Base-by-base conservation (phyloP, 2,797 vertebrate species). In the Aplochiton taeniatus region DNA sequence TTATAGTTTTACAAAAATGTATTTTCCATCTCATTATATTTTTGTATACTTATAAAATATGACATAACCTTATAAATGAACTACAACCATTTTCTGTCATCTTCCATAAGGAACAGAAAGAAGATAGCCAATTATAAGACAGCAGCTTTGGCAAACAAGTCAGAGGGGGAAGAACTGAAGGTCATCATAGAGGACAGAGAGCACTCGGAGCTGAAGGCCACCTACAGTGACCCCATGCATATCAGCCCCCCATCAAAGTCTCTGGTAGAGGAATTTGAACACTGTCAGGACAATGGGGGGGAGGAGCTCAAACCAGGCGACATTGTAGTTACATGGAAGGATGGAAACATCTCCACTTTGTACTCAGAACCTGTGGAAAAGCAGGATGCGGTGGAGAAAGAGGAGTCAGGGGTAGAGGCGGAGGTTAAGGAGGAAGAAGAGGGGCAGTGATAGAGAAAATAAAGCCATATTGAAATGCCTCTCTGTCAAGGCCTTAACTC, bases 71-170 rank as follows among this genome's bases (percentile, higher is more conserved):
- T 2, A 31, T 3, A 2, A 31, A 31, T 31, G n/a, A 20, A 52
- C 43, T 16, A 48, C 47, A 20, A 58, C 45, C 10, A 18, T 17
- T 48, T 20, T 51, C 49, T 5, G 13, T 45, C 53, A 52, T 42
- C 57, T 48, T 66, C 42, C 44, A 54, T 16, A 86, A 98, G 97
- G 80, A 95, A 89, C 80, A 92, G 88, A 62, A 96, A 93, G 78
- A 83, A 86, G 77, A 87, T 84, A 18, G 77, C 83, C 0, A 43
- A 70, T 58, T 89, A 90, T 9, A 83, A 85, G 66, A 77, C 76
- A 0, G 82, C 77, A 43, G 68, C 17, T 1, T n/a, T 68, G 8
- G 10, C 76, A 31, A 66, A 65, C 0, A 90, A 87, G 48, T 19
- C 59, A 0, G 69, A 80, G 18, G 53, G 14, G 0, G 77, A 80